phyloP scores from a whole-genome alignment of 2,797 vertebrate genomes.

The Heteromormyrus szaboi region DNA sequence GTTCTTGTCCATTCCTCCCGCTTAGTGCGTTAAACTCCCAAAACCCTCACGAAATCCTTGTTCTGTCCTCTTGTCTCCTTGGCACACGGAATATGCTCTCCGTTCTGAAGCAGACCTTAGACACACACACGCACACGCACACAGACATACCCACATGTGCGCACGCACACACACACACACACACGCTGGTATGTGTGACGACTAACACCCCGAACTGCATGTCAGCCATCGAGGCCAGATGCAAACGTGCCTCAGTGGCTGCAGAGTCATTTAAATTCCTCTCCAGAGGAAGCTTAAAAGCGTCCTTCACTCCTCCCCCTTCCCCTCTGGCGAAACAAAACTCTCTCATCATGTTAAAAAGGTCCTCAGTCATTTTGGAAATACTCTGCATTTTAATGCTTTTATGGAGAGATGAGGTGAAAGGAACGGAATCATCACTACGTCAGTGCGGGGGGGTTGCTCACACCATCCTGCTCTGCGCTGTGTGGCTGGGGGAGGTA shows the following conservation, averaged over 20 bases:
- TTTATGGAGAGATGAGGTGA: neutral
- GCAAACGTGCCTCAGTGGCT: conserved; percentile 46
- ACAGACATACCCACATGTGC: neutral
- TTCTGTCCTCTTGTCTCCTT: neutral
- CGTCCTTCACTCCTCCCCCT: conserved; percentile 43
- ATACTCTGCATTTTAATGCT: neutral
- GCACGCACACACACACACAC: neutral
- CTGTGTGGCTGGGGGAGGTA: neutral
- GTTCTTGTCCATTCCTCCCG: neutral
- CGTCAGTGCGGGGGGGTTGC: neutral
- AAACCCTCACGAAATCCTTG: neutral
- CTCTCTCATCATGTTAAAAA: conserved; percentile 62
- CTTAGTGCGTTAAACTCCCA: neutral
- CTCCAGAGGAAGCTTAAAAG: conserved; percentile 60
- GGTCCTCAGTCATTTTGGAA: conserved; percentile 53
- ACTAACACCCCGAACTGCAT: neutral
- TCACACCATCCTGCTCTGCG: neutral
- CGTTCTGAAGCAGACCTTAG: neutral
- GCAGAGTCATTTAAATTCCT: conserved; percentile 52
- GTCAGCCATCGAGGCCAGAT: neutral
- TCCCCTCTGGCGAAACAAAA: conserved; percentile 63
- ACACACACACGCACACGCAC: neutral
- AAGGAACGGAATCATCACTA: neutral
- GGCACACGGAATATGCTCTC: neutral
- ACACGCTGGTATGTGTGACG: neutral